Evolutionary conservation across 2,113 vertebrate species (phyloP).

Genomic region (Caretta caretta): DNA sequence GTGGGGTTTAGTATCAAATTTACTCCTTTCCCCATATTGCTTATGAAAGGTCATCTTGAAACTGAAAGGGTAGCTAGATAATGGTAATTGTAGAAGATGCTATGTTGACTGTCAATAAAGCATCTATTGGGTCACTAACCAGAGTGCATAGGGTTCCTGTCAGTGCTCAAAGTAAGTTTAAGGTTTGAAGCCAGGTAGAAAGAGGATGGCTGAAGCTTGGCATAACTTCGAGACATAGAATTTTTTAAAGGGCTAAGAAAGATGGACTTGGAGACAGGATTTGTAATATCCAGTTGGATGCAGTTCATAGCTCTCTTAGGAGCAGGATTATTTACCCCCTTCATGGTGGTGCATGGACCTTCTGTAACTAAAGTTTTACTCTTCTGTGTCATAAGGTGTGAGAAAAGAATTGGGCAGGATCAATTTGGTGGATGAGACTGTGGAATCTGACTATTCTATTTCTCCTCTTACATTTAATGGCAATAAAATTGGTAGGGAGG

Average conservation of each 20-base stretch:
- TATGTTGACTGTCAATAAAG: background rate
- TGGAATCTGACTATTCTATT: background rate
- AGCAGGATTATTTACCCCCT: background rate
- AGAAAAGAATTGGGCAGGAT: background rate
- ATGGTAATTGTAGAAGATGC: background rate
- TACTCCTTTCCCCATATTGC: background rate
- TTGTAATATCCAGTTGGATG: background rate
- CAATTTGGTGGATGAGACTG: background rate
- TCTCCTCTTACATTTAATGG: background rate
- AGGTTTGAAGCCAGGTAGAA: background rate
- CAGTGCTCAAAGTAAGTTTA: background rate
- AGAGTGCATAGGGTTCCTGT: background rate
- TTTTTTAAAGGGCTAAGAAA: background rate
- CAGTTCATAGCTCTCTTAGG: background rate
- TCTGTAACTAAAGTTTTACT: background rate
- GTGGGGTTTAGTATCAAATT: too few species aligned
- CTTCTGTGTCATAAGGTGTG: background rate
- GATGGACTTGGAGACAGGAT: background rate
- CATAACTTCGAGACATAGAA: background rate
- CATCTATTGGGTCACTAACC: background rate
- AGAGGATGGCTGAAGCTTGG: background rate
- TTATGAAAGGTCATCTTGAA: background rate
- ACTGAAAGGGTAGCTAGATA: background rate
- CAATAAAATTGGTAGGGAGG: background rate
- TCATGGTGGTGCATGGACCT: background rate